Evolutionary conservation across 2,888 invertebrate species (phyloP).

Genomic region (Sepioteuthis lessoniana): DNA sequence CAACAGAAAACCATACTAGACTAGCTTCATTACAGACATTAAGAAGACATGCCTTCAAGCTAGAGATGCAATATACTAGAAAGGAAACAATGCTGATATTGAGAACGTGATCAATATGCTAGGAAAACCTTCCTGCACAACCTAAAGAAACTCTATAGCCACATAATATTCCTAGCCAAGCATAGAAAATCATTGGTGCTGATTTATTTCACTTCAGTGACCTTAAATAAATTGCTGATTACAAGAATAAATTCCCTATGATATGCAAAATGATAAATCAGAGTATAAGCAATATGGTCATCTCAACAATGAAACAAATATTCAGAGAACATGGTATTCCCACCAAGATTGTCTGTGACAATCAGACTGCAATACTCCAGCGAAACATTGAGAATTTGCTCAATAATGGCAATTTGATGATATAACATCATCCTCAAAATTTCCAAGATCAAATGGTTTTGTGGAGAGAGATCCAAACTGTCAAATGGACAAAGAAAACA

Average conservation of each 20-base stretch:
- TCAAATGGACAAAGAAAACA: not conserved
- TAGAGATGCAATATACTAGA: constrained; percentile 50
- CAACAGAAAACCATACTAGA: constrained; percentile 50
- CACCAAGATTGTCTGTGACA: not conserved
- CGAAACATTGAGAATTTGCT: not conserved
- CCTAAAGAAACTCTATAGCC: constrained; percentile 47
- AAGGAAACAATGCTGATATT: constrained; percentile 51
- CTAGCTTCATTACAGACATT: constrained; percentile 50
- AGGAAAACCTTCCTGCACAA: constrained; percentile 49
- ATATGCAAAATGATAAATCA: constrained; percentile 40
- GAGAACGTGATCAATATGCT: constrained; percentile 49
- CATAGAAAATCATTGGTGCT: constrained; percentile 53
- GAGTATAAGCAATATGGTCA: too few species aligned
- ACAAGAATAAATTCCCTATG: constrained; percentile 50
- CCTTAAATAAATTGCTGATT: constrained; percentile 49
- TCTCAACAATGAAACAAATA: too few species aligned
- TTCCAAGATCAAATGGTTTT: constrained; percentile 47
- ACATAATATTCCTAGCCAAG: constrained; percentile 46
- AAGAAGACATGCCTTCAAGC: constrained; percentile 52
- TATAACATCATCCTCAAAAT: constrained; percentile 37
- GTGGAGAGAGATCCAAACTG: constrained; percentile 15
- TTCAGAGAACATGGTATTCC: constrained; percentile 50
- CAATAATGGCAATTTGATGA: too few species aligned
- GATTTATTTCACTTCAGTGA: constrained; percentile 50
- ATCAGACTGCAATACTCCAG: too few species aligned